phyloP scores from a whole-genome alignment of 2,888 invertebrate genomes.

The Melanostoma scalare region DNA sequence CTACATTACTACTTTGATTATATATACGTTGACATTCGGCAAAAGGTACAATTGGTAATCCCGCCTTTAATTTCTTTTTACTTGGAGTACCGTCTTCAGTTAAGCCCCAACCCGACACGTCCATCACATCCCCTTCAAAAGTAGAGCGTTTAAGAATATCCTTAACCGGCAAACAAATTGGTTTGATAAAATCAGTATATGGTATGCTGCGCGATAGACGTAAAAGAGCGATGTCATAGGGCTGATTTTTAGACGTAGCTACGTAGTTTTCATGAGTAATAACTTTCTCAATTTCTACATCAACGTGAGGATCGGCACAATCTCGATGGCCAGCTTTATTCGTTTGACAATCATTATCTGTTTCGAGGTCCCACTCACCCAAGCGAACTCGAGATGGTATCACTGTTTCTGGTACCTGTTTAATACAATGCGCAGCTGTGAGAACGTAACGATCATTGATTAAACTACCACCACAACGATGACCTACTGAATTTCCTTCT shows the following conservation, averaged over 20 bases:
- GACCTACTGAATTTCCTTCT: conserved; percentile 81
- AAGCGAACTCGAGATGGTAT: conserved; percentile 81
- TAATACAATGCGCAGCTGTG: conserved; percentile 90
- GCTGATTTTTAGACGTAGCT: conserved; percentile 84
- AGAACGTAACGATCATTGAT: conserved; percentile 86
- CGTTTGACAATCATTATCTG: conserved; percentile 77
- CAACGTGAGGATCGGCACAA: conserved; percentile 85
- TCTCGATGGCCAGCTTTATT: conserved; percentile 78
- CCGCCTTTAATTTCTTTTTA: conserved; percentile 84
- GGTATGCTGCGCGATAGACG: conserved; percentile 83
- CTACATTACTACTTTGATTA: conserved; percentile 79
- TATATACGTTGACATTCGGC: conserved; percentile 84
- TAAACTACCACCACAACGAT: conserved; percentile 89
- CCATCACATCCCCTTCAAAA: conserved; percentile 81
- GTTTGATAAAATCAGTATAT: conserved; percentile 84
- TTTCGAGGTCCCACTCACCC: conserved; percentile 80
- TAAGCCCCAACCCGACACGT: conserved; percentile 87
- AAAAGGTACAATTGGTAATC: conserved; percentile 82
- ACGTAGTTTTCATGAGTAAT: conserved; percentile 86
- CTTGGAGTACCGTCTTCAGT: conserved; percentile 83
- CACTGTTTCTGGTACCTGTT: conserved; percentile 86
- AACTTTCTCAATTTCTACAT: conserved; percentile 85
- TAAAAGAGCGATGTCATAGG: conserved; percentile 88
- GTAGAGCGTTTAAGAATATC: conserved; percentile 76
- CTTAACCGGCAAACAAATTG: conserved; percentile 84